Base-by-base conservation (phyloP, 2,113 vertebrate species). In the Micromys minutus region DNA sequence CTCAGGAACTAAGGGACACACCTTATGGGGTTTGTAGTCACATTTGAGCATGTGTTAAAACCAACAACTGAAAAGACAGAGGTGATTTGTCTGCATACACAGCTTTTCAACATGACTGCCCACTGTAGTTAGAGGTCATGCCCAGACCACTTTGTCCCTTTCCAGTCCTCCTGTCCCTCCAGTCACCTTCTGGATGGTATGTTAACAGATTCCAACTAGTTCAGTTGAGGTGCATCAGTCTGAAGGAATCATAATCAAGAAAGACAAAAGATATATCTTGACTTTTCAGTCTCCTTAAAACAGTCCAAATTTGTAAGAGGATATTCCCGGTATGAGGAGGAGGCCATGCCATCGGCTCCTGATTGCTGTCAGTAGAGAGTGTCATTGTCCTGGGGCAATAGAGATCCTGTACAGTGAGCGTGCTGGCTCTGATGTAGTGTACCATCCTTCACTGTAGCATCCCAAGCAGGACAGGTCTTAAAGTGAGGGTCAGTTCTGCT, bases 51-150 rank as follows among this genome's bases (percentile, higher is more conserved):
- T 67, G 36, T 36, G 9, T 72, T 47, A 42, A 57, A 55, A 52
- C 0, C 26, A 22, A 36, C 7, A 59, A 21, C 26, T n/a, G 31
- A 17, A 8, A 80, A 75, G 36, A 11, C 12, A 7, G 15, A 63
- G 34, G 15, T 15, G 19, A 1, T 10, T 83, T 31, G 7, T 69
- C 12, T 31, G 11, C 3, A 11, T 4, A 8, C 19, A 42, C 36
- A 39, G 17, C 22, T 89, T 63, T 74, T 76, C n/a, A 26, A 7
- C 26, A 3, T 7, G 0, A 3, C 17, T 11, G 4, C 3, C 31
- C 2, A 0, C 36, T 1, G 2, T 2, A 5, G 15, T 2, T 1
- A 6, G 11, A 47, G n/a, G 65, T 52, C 34, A 65, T 10, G 1
- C 29, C 61, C 1, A 0, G 1, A 16, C 50, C 21, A 7, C 39